Evolutionary conservation across 2,888 invertebrate genomes (phyloP).

Genomic region (Heterodera filipjevi): DNA sequence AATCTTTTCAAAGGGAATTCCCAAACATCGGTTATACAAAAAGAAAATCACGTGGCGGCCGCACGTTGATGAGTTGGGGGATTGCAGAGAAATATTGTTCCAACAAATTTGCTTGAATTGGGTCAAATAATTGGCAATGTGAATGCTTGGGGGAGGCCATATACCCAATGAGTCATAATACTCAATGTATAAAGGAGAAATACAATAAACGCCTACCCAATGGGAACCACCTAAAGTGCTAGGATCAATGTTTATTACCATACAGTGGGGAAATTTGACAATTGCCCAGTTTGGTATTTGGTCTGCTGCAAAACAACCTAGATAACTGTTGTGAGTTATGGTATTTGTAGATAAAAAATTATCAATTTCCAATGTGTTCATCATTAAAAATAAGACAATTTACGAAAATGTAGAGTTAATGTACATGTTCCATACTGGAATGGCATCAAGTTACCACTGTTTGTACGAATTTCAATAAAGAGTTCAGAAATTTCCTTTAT

Average conservation of each 20-base stretch:
- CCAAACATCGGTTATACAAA: slow-evolving; percentile 11
- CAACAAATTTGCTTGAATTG: neutral
- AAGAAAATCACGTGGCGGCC: slow-evolving; percentile 28
- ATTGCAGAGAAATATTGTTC: neutral
- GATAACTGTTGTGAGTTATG: neutral
- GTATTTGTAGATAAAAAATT: neutral
- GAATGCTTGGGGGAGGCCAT: neutral
- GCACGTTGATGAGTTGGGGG: neutral
- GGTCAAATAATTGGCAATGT: neutral
- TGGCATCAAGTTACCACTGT: slow-evolving; percentile 12
- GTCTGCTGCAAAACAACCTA: slow-evolving; percentile 24
- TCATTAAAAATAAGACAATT: slow-evolving; percentile 27
- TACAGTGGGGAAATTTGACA: neutral
- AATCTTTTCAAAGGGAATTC: neutral
- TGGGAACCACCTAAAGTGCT: slow-evolving; percentile 9
- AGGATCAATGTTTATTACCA: slow-evolving; percentile 21
- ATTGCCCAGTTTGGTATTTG: neutral
- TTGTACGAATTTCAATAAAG: slow-evolving; percentile 25
- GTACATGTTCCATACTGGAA: slow-evolving; percentile 29
- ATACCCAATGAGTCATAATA: slow-evolving; percentile 34
- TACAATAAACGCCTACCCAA: slow-evolving; percentile 20
- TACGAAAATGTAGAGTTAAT: slow-evolving; percentile 30
- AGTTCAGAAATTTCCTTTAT: slow-evolving; percentile 25
- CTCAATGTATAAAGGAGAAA: neutral
- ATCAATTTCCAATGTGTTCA: slow-evolving; percentile 20